Evolutionary conservation across 2,113 vertebrate species (phyloP), one percentile per base, ranked within the genome.

Genomic region (Syngnathus typhle): DNA sequence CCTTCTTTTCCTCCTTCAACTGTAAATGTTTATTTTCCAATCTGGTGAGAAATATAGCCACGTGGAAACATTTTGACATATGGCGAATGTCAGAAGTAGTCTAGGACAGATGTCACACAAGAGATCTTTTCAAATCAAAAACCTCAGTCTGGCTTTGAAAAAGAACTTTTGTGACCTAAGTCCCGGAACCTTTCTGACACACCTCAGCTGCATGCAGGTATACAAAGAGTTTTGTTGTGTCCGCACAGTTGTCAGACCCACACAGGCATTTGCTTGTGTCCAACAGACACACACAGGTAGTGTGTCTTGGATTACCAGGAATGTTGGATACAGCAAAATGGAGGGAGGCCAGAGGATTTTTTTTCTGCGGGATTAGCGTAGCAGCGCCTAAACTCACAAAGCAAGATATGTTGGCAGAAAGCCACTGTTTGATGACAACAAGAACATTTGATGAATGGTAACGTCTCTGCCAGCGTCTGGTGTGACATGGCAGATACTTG

Each of bases 221-320:
- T 7, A 72, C 47, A 74, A 46, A 27, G 32, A 0, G 0, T 1
- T 44, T 11, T 3, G 9, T 16, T 70, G 11, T 23, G 18, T 47
- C 23, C 15, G 18, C n/a, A 49, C 19, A 71, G 52, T 12, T n/a
- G 11, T 44, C 37, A 64, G 21, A 62, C 47, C 54, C 32, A 60
- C 54, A 68, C 44, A 74, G 18, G 59, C 32, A 54, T 23, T 49
- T 5, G 1, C 43, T 75, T 78, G 67, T 82, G 70, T 78, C 61
- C 64, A 77, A 61, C 73, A 67, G 51, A 56, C 47, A 21, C 70
- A 64, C 72, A 73, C 78, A 83, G 82, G 79, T 73, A 75, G 27
- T 32, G 27, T 32, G 27, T 47, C 68, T 87, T 87, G 74, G 71
- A 74, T 88, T 87, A 84, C 82, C 69, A 81, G 70, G 85, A 87